Base-by-base conservation (phyloP, 2,888 invertebrate genomes). In the Ochropleura leucogaster region DNA sequence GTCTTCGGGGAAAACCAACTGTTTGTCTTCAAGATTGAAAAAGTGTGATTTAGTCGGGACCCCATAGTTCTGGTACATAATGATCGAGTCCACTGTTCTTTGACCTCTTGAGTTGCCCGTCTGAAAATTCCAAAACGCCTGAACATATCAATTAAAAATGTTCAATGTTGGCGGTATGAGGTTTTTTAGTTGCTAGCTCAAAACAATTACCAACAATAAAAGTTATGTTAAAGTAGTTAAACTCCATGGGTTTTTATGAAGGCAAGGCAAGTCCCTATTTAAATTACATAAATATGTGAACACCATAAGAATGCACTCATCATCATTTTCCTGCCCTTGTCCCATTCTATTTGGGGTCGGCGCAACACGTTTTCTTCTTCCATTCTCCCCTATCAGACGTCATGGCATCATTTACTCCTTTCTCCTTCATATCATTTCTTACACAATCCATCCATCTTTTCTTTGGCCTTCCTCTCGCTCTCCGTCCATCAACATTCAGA, bases 101-200 rank as follows among this genome's bases (percentile, higher is more conserved):
- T 98, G 98, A 57, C 98, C 98, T 77, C 97, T 97, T 0, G 97
- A 97, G 93, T 97, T 97, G 0, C 97, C 97, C 87, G 97, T 97
- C 97, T 98, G 98, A 93, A 98, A 98, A 90, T 98, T 98, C 98
- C 98, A 98, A 93, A 98, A 97, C 94, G 97, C 97, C 98, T 98
- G 97, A 95, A 96, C 96, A 95, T 94, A 97, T 96, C 96, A 96
- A 96, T 96, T 93, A 95, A 83, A 93, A 84, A 87, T 87, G 89
- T 79, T 49, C 67, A 55, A 67, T 64, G 18, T 63, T 63, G 20
- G 0, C 4, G 10, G 7, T 46, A 55, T 51, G 0, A 12, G n/a
- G 7, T 5, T 18, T 49, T 64, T 60, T 53, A 60, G 20, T 68
- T 60, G 10, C 8, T 47, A 51, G 51, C 7, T 20, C 14, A 63